Conservation (phyloP, 2,113 vertebrate genomes). For the Takifugu bimaculatus region DNA sequence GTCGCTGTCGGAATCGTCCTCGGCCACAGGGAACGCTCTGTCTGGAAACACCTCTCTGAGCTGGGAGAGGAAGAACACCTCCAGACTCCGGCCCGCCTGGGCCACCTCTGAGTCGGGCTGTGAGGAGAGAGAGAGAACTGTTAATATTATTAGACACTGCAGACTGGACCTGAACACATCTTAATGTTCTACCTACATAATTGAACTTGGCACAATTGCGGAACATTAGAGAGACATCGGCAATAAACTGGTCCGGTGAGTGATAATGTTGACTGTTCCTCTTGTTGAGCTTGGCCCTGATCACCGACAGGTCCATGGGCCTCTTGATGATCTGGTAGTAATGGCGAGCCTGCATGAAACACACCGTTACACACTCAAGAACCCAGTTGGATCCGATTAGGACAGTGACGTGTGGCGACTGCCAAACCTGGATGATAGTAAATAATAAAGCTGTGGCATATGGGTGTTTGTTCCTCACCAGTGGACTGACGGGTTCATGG, state of each 20-base stretch:
- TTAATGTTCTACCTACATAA: constrained; percentile 80
- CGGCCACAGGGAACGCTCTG: constrained; percentile 73
- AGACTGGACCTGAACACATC: background rate
- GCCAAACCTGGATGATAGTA: background rate
- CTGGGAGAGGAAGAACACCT: constrained; percentile 84
- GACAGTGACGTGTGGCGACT: background rate
- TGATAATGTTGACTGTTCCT: constrained; percentile 80
- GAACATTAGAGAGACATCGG: constrained; percentile 94
- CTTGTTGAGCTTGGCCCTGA: constrained; percentile 85
- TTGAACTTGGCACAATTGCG: constrained; percentile 98
- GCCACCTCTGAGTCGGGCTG: constrained; percentile 97
- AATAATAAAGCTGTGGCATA: background rate
- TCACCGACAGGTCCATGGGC: constrained; percentile 95
- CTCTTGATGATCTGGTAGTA: constrained; percentile 99
- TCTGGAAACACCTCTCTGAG: constrained; percentile 85
- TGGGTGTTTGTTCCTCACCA: constrained; percentile 75
- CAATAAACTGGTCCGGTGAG: constrained; percentile 84
- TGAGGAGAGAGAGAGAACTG: background rate
- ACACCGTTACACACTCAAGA: background rate
- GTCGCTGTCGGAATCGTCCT: constrained; percentile 88
- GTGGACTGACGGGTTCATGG: constrained; percentile 94
- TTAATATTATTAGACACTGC: background rate
- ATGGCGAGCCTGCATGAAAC: constrained; percentile 83
- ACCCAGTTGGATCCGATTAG: background rate
- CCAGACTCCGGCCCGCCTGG: constrained; percentile 89